phyloP scores from a whole-genome alignment of 1,140 invertebrate genomes.

The Spodoptera litura region DNA sequence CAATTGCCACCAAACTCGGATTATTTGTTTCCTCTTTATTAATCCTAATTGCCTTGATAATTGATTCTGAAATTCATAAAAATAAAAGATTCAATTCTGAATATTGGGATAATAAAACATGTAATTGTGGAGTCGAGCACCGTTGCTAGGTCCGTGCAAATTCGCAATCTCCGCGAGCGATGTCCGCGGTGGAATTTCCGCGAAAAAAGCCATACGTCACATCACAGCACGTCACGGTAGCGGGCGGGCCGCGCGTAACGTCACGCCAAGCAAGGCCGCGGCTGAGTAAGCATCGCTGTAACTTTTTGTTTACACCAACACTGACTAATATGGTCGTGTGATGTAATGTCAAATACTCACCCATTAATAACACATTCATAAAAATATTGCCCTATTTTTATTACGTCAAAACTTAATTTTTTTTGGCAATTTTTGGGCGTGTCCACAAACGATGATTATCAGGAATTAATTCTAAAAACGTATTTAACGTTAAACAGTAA shows the following conservation, averaged over 20 bases:
- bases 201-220: constrained; percentile 81
- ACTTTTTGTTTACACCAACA: constrained; percentile 54
- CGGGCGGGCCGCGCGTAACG: constrained; percentile 63
- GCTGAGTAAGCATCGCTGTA: constrained; percentile 54
- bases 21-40: too few species aligned
- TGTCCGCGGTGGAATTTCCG: constrained; percentile 80
- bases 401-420: not conserved
- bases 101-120: not conserved
- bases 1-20: too few species aligned
- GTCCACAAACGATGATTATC: not conserved
- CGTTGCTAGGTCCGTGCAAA: constrained; percentile 45
- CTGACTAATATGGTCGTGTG: constrained; percentile 54
- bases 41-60: too few species aligned
- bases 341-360: constrained; percentile 36
- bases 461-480: constrained; percentile 48
- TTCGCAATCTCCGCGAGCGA: constrained; percentile 63
- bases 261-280: constrained; percentile 72
- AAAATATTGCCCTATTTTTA: constrained; percentile 5
- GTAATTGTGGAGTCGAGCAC: not conserved
- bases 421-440: not conserved
- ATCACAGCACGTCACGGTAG: constrained; percentile 66
- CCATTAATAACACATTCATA: not conserved
- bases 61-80: too few species aligned
- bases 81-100: too few species aligned
- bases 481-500: constrained; percentile 24